These are phyloP conservation scores for Chlorocebus sabaeus DNA, from an alignment of 2,113 vertebrate genomes.

Conservation along the genomic window DNA sequence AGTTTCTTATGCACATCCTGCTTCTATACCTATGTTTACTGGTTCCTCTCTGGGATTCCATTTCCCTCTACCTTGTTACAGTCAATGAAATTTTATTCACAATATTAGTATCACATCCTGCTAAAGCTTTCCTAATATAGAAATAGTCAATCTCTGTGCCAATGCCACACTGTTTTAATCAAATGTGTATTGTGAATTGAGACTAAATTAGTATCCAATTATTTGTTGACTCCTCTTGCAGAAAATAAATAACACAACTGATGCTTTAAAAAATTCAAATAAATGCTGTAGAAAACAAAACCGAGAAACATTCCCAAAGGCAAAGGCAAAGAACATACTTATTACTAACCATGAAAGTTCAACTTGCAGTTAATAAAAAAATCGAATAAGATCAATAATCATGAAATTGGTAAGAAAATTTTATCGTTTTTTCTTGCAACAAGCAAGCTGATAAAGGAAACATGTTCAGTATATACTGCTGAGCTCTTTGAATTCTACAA, in stretches of 20 bases:
- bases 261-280: not conserved
- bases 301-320: not conserved
- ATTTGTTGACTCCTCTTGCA: not conserved
- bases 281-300: not conserved
- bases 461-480: not conserved
- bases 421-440: not conserved
- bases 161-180: not conserved
- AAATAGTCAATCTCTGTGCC: not conserved
- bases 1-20: not conserved
- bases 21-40: not conserved
- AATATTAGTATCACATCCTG: not conserved
- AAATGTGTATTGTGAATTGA: not conserved
- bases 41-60: not conserved
- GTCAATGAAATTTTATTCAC: not conserved
- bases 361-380: not conserved
- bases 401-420: not conserved
- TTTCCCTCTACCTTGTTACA: not conserved
- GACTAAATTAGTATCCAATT: not conserved
- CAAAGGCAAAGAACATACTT: not conserved
- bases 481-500: not conserved
- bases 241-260: not conserved
- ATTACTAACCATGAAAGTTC: not conserved
- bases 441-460: not conserved
- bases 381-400: not conserved
- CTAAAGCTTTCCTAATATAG: not conserved